A percentile compares a stretch with the other conserved stretches of the same genome.
phyloP scores from a whole-genome alignment of 1,140 invertebrate genomes.

The Anagrus nilaparvatae region DNA sequence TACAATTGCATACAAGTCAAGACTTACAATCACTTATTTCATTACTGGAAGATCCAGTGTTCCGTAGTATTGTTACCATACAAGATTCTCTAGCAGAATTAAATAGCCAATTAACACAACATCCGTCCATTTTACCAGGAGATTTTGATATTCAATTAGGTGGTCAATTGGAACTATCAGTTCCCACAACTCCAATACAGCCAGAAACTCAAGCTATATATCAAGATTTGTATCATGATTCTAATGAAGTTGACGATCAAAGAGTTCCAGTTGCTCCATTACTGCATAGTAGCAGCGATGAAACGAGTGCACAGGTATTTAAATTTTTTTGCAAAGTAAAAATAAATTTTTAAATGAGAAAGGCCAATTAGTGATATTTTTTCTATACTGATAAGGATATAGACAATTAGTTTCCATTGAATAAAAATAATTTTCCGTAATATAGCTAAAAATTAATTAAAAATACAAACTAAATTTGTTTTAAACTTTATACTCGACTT shows the following conservation, averaged over 20 bases:
- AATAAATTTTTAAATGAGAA: conserved; percentile 2
- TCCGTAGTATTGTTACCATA: conserved; percentile 83
- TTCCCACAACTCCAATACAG: conserved; percentile 38
- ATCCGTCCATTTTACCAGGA: conserved; percentile 82
- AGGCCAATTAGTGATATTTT: conserved; percentile 7
- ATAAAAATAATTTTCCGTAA: too few relatives aligned
- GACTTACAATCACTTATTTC: conserved; percentile 80
- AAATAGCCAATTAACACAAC: conserved; percentile 69
- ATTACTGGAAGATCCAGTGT: conserved; percentile 84
- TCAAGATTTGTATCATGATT: conserved; percentile 36
- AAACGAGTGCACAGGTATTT: conserved; percentile 40
- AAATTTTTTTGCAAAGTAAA: conserved; percentile 5
- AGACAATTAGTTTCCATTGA: too few relatives aligned
- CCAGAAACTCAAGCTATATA: conserved; percentile 35
- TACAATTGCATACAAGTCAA: conserved; percentile 60
- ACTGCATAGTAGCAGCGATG: conserved; percentile 44
- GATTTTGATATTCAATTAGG: conserved; percentile 82
- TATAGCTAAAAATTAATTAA: too few relatives aligned
- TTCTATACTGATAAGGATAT: too few relatives aligned
- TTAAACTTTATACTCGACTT: conserved; percentile 7
- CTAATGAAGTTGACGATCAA: conserved; percentile 43
- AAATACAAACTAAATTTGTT: too few relatives aligned
- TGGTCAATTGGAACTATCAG: conserved; percentile 52
- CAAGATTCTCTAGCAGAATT: conserved; percentile 77
- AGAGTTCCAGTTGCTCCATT: conserved; percentile 44